Conservation (phyloP, 2,888 invertebrate species). For the Odontothrips loti region DNA sequence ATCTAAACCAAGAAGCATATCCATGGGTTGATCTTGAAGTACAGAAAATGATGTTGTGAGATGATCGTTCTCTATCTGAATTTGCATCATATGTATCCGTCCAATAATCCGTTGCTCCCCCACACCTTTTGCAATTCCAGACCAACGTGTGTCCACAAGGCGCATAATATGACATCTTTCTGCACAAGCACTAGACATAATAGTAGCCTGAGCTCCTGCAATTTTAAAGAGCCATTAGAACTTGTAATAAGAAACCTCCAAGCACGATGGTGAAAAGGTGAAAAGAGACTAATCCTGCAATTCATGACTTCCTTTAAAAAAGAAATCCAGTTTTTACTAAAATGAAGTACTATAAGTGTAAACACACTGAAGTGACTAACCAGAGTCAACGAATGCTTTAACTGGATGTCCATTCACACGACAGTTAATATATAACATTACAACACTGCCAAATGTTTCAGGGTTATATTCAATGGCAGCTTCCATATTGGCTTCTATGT, state of each 20-base stretch:
- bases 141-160: slow-evolving; percentile 86
- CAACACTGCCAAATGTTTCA: slow-evolving; percentile 95
- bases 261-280: background rate
- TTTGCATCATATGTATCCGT: slow-evolving; percentile 93
- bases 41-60: slow-evolving; percentile 95
- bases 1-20: slow-evolving; percentile 94
- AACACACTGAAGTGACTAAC: slow-evolving; percentile 44
- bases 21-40: slow-evolving; percentile 95
- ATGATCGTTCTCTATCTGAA: slow-evolving; percentile 91
- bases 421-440: slow-evolving; percentile 96
- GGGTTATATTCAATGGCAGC: slow-evolving; percentile 98
- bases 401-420: slow-evolving; percentile 94
- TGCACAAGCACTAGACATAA: slow-evolving; percentile 95
- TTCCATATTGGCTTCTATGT: slow-evolving; percentile 97
- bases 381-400: slow-evolving; percentile 98
- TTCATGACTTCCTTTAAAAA: background rate
- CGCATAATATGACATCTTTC: slow-evolving; percentile 90
- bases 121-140: slow-evolving; percentile 95
- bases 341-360: background rate
- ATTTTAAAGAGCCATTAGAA: background rate
- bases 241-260: too few relatives aligned
- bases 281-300: background rate
- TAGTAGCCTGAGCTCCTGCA: slow-evolving; percentile 88
- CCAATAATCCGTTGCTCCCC: slow-evolving; percentile 95
- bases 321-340: background rate